Conservation (phyloP, 2,113 vertebrate species). For the Seriola rivoliana region DNA sequence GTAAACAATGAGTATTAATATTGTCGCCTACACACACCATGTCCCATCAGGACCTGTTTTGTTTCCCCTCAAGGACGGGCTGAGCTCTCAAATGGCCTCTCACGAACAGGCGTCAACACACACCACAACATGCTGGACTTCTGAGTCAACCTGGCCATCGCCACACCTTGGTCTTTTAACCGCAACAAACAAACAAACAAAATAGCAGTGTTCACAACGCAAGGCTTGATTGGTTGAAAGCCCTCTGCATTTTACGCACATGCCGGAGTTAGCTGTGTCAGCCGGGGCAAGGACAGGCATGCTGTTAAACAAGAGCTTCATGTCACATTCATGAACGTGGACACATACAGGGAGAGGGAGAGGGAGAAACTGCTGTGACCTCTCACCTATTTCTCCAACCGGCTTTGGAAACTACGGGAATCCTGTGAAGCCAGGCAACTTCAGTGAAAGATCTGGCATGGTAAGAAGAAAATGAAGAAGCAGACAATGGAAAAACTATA, state of each 20-base stretch:
- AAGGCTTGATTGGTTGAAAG: not conserved
- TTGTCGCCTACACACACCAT: not conserved
- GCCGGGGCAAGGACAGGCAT: slow-evolving; percentile 34
- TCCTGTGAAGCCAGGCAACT: slow-evolving; percentile 22
- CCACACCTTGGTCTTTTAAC: slow-evolving; percentile 27
- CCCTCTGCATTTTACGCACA: not conserved
- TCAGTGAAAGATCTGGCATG: slow-evolving; percentile 27
- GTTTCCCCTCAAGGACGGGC: not conserved
- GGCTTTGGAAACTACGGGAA: slow-evolving; percentile 61
- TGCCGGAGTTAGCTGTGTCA: slow-evolving; percentile 22
- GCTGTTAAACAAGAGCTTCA: slow-evolving; percentile 39
- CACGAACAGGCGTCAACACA: slow-evolving; percentile 19
- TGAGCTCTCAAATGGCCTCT: not conserved
- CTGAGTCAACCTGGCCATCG: slow-evolving; percentile 27
- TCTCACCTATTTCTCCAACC: slow-evolving; percentile 72
- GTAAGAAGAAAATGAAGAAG: slow-evolving; percentile 1
- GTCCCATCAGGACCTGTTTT: not conserved
- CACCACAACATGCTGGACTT: not conserved
- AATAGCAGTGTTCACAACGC: slow-evolving; percentile 18
- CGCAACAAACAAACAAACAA: slow-evolving; percentile 11
- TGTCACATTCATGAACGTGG: slow-evolving; percentile 46
- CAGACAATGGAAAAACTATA: slow-evolving; percentile 16
- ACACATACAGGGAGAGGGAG: slow-evolving; percentile 7
- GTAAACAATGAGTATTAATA: not conserved
- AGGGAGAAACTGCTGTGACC: slow-evolving; percentile 53